Conservation (phyloP, 2,797 vertebrate genomes). For the Sarcoramphus papa region DNA sequence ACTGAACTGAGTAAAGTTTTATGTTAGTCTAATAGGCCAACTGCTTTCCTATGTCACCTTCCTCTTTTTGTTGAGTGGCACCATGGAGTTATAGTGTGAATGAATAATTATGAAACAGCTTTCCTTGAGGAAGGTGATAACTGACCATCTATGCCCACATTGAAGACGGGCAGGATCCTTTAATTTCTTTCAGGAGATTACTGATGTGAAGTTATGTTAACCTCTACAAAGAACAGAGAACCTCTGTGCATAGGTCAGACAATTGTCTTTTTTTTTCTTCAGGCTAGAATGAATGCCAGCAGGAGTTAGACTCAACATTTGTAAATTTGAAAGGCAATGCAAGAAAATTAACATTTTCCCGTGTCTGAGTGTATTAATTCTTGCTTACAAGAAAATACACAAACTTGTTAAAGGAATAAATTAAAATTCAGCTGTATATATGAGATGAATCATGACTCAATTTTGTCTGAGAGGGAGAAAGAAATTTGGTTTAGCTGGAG, state of each 20-base stretch:
- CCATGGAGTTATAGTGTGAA: not conserved
- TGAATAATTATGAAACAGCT: not conserved
- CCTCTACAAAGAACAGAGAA: not conserved
- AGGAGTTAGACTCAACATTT: conserved; percentile 18
- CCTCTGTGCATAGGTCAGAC: not conserved
- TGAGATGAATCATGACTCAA: conserved; percentile 55
- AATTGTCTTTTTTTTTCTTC: not conserved
- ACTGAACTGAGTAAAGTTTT: not conserved
- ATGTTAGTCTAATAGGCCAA: not conserved
- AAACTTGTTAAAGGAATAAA: conserved; percentile 49
- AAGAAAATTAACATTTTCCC: conserved; percentile 25
- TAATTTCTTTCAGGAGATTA: not conserved
- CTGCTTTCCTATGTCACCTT: conserved; percentile 2
- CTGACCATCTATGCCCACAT: fast-evolving
- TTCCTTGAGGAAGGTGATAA: not conserved
- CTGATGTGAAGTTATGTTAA: not conserved
- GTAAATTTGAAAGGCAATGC: not conserved
- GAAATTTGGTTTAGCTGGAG: not conserved
- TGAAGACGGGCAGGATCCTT: not conserved
- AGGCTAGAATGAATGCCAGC: not conserved
- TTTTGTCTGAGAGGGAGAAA: conserved; percentile 42
- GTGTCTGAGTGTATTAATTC: conserved; percentile 21
- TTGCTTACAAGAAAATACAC: conserved; percentile 33
- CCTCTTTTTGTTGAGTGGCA: not conserved
- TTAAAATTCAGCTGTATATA: conserved; percentile 43